These are phyloP conservation scores for Himalopsyche anomala DNA, from an alignment of 2,888 invertebrate genomes.

Conservation along the genomic window DNA sequence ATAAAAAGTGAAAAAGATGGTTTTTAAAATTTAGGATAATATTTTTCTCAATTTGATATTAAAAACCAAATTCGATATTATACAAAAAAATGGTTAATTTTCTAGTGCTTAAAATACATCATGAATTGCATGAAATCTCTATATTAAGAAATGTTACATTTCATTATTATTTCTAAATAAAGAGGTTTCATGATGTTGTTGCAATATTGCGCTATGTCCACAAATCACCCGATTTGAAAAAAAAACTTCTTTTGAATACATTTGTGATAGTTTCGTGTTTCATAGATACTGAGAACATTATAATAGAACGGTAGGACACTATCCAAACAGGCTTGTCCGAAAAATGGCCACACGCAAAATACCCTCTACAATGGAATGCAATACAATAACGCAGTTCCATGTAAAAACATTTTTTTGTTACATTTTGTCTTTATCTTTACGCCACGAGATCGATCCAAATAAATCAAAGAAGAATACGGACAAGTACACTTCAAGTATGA, in stretches of 20 bases:
- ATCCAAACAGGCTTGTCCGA: background rate
- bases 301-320: slow-evolving; percentile 13
- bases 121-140: too few relatives aligned
- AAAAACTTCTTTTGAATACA: background rate
- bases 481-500: too few relatives aligned
- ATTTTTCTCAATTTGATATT: too few relatives aligned
- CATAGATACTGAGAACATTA: background rate
- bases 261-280: background rate
- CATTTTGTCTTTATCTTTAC: background rate
- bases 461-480: background rate
- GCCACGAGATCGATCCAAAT: background rate
- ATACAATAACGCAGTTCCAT: slow-evolving; percentile 2
- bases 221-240: background rate
- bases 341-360: slow-evolving; percentile 34
- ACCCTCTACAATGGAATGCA: background rate
- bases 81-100: too few relatives aligned
- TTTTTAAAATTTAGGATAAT: too few relatives aligned
- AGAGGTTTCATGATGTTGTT: too few relatives aligned
- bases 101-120: too few relatives aligned
- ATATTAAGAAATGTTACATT: too few relatives aligned
- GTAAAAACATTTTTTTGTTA: background rate
- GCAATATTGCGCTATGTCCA: background rate
- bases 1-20: too few relatives aligned
- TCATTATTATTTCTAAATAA: too few relatives aligned
- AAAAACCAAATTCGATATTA: too few relatives aligned